Evolutionary conservation across 2,888 invertebrate species (phyloP).

Genomic region (Limnephilus marmoratus): DNA sequence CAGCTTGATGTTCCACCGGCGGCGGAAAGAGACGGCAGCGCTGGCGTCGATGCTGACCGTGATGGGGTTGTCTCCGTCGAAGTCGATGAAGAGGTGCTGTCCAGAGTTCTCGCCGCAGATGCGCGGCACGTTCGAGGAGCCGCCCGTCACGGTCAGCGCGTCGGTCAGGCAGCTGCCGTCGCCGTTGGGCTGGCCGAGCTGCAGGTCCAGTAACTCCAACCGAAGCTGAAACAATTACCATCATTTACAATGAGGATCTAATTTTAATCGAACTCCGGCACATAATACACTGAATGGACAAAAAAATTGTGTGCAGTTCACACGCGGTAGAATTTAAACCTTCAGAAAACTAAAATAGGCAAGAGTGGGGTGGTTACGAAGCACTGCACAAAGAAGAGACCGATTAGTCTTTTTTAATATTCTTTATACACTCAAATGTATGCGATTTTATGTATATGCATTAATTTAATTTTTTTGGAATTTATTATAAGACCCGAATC

Average conservation of each 20-base stretch:
- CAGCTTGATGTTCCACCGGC: conserved; percentile 87
- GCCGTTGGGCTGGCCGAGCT: conserved; percentile 84
- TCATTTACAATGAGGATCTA: background rate
- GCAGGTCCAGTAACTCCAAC: conserved; percentile 86
- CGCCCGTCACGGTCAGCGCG: conserved; percentile 83
- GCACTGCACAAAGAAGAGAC: no score
- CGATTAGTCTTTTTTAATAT: no score
- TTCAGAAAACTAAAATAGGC: no score
- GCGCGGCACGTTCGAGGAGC: conserved; percentile 81
- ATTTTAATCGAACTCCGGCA: no score
- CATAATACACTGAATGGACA: no score
- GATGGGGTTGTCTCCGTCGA: conserved; percentile 82
- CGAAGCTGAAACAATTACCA: conserved; percentile 78
- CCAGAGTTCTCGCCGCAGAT: conserved; percentile 91
- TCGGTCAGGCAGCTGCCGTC: conserved; percentile 85
- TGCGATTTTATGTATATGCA: no score
- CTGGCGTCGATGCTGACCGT: conserved; percentile 83
- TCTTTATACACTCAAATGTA: no score
- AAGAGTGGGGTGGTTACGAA: no score
- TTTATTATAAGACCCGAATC: no score
- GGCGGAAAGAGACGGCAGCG: conserved; percentile 77
- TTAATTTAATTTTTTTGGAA: no score
- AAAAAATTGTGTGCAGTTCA: no score
- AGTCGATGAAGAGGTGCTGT: conserved; percentile 87
- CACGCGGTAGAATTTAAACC: no score